phyloP scores from a whole-genome alignment of 2,113 vertebrate species.

The Oenanthe oenanthe region DNA sequence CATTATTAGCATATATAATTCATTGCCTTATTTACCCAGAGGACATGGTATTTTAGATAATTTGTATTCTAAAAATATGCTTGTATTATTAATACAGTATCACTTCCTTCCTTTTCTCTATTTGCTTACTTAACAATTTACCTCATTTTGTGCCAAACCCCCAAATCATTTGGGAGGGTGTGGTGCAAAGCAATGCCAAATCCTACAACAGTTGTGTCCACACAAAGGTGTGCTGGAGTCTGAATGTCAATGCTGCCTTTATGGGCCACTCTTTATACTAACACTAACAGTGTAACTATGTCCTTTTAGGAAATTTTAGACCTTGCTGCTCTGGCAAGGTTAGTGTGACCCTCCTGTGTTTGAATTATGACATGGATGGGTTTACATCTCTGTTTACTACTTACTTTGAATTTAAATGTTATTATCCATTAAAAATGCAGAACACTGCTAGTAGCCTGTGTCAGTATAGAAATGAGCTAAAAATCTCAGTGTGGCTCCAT shows the following conservation, averaged over 20 bases:
- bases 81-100: not conserved
- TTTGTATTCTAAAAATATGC: not conserved
- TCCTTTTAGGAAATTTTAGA: not conserved
- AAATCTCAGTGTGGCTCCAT: not conserved
- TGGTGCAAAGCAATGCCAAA: not conserved
- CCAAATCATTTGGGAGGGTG: not conserved
- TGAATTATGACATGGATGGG: not conserved
- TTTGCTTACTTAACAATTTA: not conserved
- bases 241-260: accelerated
- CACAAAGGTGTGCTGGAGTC: not conserved
- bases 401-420: constrained; percentile 8
- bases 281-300: accelerated
- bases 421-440: not conserved
- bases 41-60: not conserved
- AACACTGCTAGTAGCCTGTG: not conserved
- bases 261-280: not conserved
- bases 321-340: not conserved
- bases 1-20: not conserved
- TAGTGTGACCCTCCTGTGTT: not conserved
- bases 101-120: not conserved
- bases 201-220: not conserved
- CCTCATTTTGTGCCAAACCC: not conserved
- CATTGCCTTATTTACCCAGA: not conserved
- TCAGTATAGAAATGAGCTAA: not conserved
- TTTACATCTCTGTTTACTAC: not conserved